These are phyloP conservation scores for Drosophila tropicalis DNA, from an alignment of 1,140 invertebrate species.

Conservation along the genomic window DNA sequence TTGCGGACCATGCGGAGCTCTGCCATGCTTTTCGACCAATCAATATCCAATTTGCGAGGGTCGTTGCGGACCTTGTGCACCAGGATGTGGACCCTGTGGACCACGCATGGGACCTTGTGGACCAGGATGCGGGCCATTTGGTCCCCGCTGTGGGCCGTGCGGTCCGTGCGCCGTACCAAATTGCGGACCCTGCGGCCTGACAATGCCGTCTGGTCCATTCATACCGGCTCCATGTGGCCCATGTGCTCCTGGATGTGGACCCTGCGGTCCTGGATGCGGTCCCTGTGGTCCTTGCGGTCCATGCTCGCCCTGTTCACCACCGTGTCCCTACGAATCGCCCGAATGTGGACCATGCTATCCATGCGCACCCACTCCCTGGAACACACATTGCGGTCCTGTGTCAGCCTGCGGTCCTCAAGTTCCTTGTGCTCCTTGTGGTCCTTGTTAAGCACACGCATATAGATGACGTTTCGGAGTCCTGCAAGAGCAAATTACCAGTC, in stretches of 20 bases:
- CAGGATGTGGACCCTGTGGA: constrained; percentile 64
- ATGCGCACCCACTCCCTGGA: constrained; percentile 73
- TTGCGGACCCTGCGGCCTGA: constrained; percentile 69
- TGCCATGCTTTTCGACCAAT: constrained; percentile 71
- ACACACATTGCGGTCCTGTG: constrained; percentile 73
- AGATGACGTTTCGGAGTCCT: constrained; percentile 20
- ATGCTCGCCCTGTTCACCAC: constrained; percentile 61
- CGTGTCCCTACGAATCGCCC: constrained; percentile 72
- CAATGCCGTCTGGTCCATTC: constrained; percentile 70
- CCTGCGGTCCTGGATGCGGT: constrained; percentile 42
- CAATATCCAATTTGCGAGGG: constrained; percentile 71
- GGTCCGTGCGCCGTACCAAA: constrained; percentile 62
- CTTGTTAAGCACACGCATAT: constrained; percentile 41
- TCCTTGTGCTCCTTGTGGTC: constrained; percentile 69
- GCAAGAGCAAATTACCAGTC: constrained; percentile 2
- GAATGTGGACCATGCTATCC: constrained; percentile 76
- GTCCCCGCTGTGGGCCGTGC: constrained; percentile 56
- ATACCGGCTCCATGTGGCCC: constrained; percentile 65
- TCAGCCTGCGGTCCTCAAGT: constrained; percentile 72
- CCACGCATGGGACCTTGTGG: constrained; percentile 57
- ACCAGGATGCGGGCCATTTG: constrained; percentile 45
- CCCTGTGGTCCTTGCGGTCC: constrained; percentile 65
- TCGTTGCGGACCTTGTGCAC: constrained; percentile 67
- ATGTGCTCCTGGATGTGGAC: constrained; percentile 48
- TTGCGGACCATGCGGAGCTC: constrained; percentile 60